Evolutionary conservation across 2,797 vertebrate species (phyloP), one percentile per base, ranked within the genome.

Genomic region (Nasua narica): DNA sequence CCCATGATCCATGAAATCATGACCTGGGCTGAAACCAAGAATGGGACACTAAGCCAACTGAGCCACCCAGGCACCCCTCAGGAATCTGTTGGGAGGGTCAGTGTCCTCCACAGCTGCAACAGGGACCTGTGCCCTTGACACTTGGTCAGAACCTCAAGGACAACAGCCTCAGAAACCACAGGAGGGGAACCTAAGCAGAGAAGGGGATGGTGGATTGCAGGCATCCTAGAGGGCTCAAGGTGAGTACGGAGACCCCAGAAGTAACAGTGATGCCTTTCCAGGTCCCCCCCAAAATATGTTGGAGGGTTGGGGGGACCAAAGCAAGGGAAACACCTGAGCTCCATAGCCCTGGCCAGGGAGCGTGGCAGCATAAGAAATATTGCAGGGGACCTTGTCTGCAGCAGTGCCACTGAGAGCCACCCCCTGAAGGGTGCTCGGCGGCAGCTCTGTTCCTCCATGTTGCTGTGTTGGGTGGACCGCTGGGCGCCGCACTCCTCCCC

Each of bases 351-450:
- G 78, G 25, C 65, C 50, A 19, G 21, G 12, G 65, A 23, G 21
- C 0, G 1, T 0, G 5, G 52, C n/a, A 3, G 3, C 16, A 4
- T 0, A 23, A 11, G 67, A 52, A 21, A 7, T 5, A 50, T 67
- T 3, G 1, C n/a, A 5, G 54, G 21, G 16, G 58, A 1, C 72
- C 72, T 74, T 40, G 69, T 74, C 27, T 1, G 1, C 18, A 25
- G 25, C 29, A n/a, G 48, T 9, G 11, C 54, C 5, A 25, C 52
- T 52, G 70, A 27, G 72, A 0, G 7, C 10, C 70, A 27, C 52
- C 67, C 0, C 0, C 0, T 0, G 37, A 21, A 25, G 35, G 14
- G 25, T 0, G 0, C 52, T 3, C 1, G 8, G 11, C 0, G 2
- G 5, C 2, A 1, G 40, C 58, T 78, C 35, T 18, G 52, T 27